Conservation (phyloP, 2,888 invertebrate species). For the Heliconius charithonia region DNA sequence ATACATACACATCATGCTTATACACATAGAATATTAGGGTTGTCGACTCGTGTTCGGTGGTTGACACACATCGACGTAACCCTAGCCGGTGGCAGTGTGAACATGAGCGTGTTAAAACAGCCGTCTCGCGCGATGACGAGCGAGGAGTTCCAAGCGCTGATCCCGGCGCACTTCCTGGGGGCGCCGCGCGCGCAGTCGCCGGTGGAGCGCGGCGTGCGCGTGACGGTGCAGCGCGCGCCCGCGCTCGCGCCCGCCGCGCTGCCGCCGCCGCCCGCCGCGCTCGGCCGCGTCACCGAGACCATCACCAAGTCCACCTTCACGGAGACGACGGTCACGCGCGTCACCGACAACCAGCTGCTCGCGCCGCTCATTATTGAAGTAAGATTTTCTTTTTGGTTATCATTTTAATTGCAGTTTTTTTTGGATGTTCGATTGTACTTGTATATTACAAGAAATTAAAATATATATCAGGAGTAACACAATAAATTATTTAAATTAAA, state of each 20-base stretch:
- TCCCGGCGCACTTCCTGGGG: constrained; percentile 93
- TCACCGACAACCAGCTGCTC: constrained; percentile 95
- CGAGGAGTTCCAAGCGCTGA: constrained; percentile 98
- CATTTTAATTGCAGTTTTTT: constrained; percentile 7
- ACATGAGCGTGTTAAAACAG: constrained; percentile 82
- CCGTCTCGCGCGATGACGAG: constrained; percentile 93
- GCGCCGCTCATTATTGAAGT: constrained; percentile 95
- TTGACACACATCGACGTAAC: background rate
- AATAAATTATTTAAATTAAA: no score
- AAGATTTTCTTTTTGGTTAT: constrained; percentile 52
- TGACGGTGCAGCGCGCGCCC: constrained; percentile 93
- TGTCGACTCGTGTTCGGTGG: background rate
- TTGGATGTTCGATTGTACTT: background rate
- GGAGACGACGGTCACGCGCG: constrained; percentile 96
- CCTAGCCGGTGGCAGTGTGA: background rate
- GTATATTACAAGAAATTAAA: no score
- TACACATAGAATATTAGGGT: constrained; percentile 10
- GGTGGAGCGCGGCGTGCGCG: constrained; percentile 72
- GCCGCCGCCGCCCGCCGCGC: constrained; percentile 92
- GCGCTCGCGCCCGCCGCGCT: constrained; percentile 85
- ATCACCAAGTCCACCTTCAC: constrained; percentile 98
- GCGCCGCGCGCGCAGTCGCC: constrained; percentile 66
- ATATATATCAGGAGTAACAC: background rate
- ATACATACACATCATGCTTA: background rate
- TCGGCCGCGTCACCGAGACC: constrained; percentile 95